phyloP scores from a whole-genome alignment of 2,797 vertebrate species.

The Dryobates pubescens region DNA sequence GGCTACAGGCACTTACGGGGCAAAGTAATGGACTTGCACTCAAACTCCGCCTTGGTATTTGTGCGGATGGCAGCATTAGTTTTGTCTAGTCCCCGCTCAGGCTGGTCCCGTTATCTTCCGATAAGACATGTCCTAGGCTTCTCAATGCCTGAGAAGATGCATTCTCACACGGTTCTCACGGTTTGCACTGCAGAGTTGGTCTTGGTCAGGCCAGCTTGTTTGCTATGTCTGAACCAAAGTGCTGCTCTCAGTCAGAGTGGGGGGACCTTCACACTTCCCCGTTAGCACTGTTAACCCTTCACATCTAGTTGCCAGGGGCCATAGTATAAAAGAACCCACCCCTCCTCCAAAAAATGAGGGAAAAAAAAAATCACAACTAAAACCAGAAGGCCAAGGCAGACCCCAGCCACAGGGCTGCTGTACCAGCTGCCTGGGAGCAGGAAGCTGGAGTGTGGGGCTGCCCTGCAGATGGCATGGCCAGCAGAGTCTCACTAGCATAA shows the following conservation, averaged over 20 bases:
- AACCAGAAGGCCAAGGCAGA: not conserved
- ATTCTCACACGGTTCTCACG: fast-evolving
- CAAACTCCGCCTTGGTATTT: fast-evolving
- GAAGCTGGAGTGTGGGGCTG: not conserved
- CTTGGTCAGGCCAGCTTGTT: fast-evolving
- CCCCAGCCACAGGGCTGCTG: not conserved
- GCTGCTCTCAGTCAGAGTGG: fast-evolving
- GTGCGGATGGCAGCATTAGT: not conserved
- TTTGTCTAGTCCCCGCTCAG: not conserved
- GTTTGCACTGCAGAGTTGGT: too few species aligned
- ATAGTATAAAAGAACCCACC: not conserved
- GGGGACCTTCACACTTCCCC: not conserved
- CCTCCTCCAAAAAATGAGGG: not conserved
- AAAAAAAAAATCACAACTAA: not conserved
- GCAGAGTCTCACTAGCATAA: not conserved
- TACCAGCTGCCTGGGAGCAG: not conserved
- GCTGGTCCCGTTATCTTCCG: not conserved
- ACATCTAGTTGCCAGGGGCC: not conserved
- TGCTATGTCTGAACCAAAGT: not conserved
- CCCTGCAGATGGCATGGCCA: not conserved
- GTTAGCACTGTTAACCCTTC: not conserved
- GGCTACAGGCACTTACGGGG: not conserved
- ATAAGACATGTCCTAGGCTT: not conserved
- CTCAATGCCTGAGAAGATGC: not conserved
- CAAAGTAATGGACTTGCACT: fast-evolving